Evolutionary conservation across 2,888 invertebrate species (phyloP), one percentile per base, ranked within the genome.

Genomic region (Sclerodermus sp.): DNA sequence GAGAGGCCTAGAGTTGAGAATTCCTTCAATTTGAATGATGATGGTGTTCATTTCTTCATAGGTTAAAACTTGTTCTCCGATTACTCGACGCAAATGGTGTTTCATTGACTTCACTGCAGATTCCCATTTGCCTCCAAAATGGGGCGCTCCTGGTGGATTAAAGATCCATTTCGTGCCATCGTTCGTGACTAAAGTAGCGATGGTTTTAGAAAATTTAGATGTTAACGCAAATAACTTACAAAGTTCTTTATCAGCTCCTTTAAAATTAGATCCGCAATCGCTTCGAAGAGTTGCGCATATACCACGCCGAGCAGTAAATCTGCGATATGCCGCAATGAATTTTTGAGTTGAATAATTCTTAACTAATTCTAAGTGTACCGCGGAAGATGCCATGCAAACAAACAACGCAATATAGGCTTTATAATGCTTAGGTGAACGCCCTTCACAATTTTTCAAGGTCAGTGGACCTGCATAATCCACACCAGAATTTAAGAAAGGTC

Each of bases 291-390:
- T 43, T 1, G 16, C 32, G 10, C 50, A 51, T 10, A 52, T 47
- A 0, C 64, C 60, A 23, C 62, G 42, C 10, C 61, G 38, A 1
- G 58, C 46, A 2, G 55, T 51, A 29, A 66, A 66, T 6, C 62
- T 45, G 31, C 50, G 45, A 23, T 53, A 54, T 0, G 61, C 57
- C 0, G 52, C 57, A 2, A 67, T 14, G 31, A 67, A 66, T 2
- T 47, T 45, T 1, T 57, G 58, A 1, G 62, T 51, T 10, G 57
- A 29, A 1, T 58, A 45, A 38, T 55, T 57, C 1, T 49, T 50
- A 0, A 64, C 64, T 1, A 58, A 34, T 41, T 67, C 66, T 6
- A 65, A 40, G 30, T 66, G 63, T 1, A 62, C 42, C 1, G 66
- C 66, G 10, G 46, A 53, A 1, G 57, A 57, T 0, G 50, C n/a